Evolutionary conservation across 2,797 vertebrate species (phyloP).

Genomic region (Spea hammondii): DNA sequence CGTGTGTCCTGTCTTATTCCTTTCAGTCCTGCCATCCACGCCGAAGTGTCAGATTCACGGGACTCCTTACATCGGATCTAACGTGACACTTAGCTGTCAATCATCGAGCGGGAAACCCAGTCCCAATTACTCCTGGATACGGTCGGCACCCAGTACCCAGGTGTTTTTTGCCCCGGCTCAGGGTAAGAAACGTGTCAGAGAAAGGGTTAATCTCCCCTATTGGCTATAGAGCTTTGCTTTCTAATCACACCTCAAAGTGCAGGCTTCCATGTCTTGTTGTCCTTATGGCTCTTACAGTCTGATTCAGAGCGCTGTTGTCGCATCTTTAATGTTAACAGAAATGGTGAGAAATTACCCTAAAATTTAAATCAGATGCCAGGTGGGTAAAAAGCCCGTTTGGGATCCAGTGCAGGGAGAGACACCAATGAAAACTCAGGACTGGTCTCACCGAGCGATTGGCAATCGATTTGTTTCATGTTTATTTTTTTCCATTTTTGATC

Average conservation of each 20-base stretch:
- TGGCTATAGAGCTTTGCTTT: too few species aligned
- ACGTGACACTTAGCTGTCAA: constrained; percentile 80
- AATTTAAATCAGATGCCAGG: too few species aligned
- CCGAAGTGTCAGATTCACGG: constrained; percentile 75
- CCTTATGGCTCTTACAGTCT: too few species aligned
- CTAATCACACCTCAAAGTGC: too few species aligned
- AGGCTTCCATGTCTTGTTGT: too few species aligned
- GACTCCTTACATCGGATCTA: constrained; percentile 69
- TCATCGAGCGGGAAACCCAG: constrained; percentile 77
- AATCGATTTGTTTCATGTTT: neutral
- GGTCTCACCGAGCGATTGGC: too few species aligned
- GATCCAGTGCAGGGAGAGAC: too few species aligned
- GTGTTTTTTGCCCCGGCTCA: constrained; percentile 72
- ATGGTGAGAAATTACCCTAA: too few species aligned
- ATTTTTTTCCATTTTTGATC: constrained; percentile 22
- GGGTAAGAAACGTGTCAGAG: constrained; percentile 65
- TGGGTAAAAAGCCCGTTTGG: too few species aligned
- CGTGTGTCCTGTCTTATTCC: neutral
- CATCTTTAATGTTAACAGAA: too few species aligned
- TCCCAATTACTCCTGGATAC: constrained; percentile 83
- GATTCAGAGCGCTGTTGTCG: too few species aligned
- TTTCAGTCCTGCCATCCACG: constrained; percentile 79
- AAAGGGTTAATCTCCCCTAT: neutral
- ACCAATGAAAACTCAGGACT: too few species aligned
- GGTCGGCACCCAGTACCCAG: constrained; percentile 67